A percentile compares a stretch with the other conserved stretches of the same genome.
phyloP scores from a whole-genome alignment of 1,140 invertebrate species.

The Drosophila seguyi region DNA sequence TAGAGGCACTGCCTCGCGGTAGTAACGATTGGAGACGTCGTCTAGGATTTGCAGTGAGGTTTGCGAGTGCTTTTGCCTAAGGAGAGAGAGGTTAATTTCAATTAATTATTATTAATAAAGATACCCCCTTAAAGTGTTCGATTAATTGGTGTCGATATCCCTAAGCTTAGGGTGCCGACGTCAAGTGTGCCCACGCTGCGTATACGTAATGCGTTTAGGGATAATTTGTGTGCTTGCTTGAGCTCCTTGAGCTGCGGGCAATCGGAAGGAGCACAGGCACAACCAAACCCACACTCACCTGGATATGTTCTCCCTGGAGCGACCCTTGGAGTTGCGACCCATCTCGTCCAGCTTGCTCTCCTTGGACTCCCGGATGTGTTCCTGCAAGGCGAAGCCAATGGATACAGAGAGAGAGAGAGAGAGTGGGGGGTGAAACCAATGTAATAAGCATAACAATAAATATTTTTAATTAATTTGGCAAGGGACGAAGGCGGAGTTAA shows the following conservation, averaged over 20 bases:
- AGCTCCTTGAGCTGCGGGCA: too few species aligned
- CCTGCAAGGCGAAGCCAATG: constrained; percentile 86
- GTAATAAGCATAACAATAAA: constrained; percentile 71
- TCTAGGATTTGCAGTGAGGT: constrained; percentile 83
- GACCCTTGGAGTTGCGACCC: constrained; percentile 86
- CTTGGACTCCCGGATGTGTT: constrained; percentile 92
- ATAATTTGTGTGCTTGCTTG: too few species aligned
- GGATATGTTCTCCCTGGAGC: constrained; percentile 83
- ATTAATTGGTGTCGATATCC: not conserved
- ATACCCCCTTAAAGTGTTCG: too few species aligned
- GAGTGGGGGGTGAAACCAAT: constrained; percentile 6
- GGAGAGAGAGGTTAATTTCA: not conserved
- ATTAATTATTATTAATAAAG: too few species aligned
- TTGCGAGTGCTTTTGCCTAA: constrained; percentile 80
- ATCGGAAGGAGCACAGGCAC: too few species aligned
- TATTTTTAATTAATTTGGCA: constrained; percentile 72
- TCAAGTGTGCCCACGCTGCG: too few species aligned
- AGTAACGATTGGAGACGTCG: constrained; percentile 80
- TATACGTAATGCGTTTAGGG: too few species aligned
- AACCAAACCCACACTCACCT: too few species aligned
- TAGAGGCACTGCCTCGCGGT: constrained; percentile 76
- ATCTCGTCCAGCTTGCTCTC: constrained; percentile 91
- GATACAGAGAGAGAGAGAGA: constrained; percentile 22
- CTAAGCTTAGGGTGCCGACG: too few species aligned
- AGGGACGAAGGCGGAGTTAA: constrained; percentile 9